A percentile compares a stretch with the other conserved stretches of the same genome.
phyloP scores from a whole-genome alignment of 2,888 invertebrate species.

The Lysandra bellargus region DNA sequence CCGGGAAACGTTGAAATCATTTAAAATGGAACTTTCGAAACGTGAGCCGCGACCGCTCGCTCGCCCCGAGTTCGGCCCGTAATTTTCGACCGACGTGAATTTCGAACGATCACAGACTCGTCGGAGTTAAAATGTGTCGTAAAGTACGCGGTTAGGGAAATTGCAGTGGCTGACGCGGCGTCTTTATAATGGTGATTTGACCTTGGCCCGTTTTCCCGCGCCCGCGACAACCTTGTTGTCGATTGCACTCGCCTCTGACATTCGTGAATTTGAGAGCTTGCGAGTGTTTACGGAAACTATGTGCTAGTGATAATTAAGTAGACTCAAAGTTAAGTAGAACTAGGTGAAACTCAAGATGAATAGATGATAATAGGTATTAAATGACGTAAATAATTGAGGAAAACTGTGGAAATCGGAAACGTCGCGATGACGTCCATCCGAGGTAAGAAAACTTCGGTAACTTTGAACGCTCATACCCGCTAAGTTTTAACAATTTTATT shows the following conservation, averaged over 20 bases:
- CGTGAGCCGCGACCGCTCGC: constrained; percentile 48
- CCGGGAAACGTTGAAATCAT: constrained; percentile 61
- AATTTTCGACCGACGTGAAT: neutral
- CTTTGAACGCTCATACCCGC: neutral
- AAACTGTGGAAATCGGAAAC: neutral
- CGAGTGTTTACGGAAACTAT: constrained; percentile 45
- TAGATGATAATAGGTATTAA: constrained; percentile 15
- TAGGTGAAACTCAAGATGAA: constrained; percentile 19
- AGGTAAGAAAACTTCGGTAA: constrained; percentile 34
- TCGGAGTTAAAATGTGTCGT: constrained; percentile 39
- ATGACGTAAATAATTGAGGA: neutral
- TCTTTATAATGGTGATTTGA: constrained; percentile 62
- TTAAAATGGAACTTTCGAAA: constrained; percentile 69
- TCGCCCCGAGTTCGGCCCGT: neutral
- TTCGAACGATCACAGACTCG: neutral
- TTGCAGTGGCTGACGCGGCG: constrained; percentile 63
- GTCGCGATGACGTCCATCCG: constrained; percentile 34
- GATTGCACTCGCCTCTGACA: constrained; percentile 72
- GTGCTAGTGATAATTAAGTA: constrained; percentile 15
- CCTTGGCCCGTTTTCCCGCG: constrained; percentile 79
- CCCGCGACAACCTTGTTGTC: constrained; percentile 70
- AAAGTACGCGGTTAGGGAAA: constrained; percentile 51
- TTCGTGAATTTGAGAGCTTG: constrained; percentile 62
- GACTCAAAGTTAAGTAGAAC: neutral
- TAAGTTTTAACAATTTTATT: neutral